Evolutionary conservation across 2,113 vertebrate genomes (phyloP), one percentile per base, ranked within the genome.

Genomic region (Dipodomys stephensi): DNA sequence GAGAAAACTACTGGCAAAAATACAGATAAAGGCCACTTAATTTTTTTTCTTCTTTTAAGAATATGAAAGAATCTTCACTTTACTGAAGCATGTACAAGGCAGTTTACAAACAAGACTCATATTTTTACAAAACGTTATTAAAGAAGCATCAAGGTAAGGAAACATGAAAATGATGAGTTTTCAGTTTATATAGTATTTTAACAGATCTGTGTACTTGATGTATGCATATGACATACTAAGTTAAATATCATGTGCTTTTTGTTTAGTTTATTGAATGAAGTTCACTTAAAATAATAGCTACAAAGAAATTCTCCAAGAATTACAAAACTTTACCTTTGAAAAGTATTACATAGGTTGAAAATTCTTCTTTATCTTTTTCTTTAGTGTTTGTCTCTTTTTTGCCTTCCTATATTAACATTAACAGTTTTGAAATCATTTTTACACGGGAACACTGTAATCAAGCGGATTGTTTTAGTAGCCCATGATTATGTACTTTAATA

Each of bases 81-180:
- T 99, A 97, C 98, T 99, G 98, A 99, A 99, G 97, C 99, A 99
- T 95, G 99, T 99, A 83, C 99, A 99, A 98, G 99, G 99, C 91
- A 99, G 98, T 95, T 98, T 99, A 96, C 99, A 99, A 93, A 99
- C 99, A 1, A 98, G 98, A 89, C 98, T 99, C 95, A 98, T 99
- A 96, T 99, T 99, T 98, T 98, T 99, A 91, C 99, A 99, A 94
- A 99, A 99, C 97, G 98, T 99, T 95, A 99, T 99, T 97, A 99
- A 99, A 98, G 99, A 99, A 97, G 99, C 99, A 44, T 98, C 99
- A 96, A 99, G 99, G 99, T 99, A 98, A 73, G 87, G 64, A 92
- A 85, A 83, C 80, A 60, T 74, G 60, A 65, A 39, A 92, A 30
- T 87, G 44, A 64, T 92, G 69, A 62, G 2, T 32, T 93, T 25